phyloP scores from a whole-genome alignment of 2,113 vertebrate species.

The Dicaeum eximium region DNA sequence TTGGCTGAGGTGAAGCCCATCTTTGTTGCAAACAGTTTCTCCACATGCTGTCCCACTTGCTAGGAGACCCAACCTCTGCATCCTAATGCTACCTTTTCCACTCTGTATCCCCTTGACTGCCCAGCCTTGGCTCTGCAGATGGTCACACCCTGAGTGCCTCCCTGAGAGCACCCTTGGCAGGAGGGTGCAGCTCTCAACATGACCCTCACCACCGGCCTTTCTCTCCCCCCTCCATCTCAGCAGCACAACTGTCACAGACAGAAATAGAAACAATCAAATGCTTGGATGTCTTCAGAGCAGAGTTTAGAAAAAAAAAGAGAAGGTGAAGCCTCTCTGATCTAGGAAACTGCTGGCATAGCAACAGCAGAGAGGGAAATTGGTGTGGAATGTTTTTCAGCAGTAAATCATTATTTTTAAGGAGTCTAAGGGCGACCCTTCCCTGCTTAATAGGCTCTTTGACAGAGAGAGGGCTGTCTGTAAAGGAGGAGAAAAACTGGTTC shows the following conservation, averaged over 20 bases:
- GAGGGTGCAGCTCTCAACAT: accelerated
- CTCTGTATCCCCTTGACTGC: background rate
- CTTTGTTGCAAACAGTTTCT: background rate
- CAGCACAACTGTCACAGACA: background rate
- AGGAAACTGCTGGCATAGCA: background rate
- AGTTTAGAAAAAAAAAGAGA: background rate
- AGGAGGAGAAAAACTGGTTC: background rate
- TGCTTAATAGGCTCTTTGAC: background rate
- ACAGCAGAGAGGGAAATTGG: background rate
- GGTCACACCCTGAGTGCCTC: accelerated
- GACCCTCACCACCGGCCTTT: too few relatives aligned
- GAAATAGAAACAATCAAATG: background rate
- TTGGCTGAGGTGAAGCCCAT: background rate
- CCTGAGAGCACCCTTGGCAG: accelerated
- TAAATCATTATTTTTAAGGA: background rate
- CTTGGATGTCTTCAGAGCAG: background rate
- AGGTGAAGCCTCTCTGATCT: background rate
- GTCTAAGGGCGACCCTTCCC: background rate
- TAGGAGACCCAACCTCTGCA: background rate
- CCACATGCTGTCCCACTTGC: background rate
- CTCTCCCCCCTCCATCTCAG: background rate
- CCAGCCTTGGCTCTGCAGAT: background rate
- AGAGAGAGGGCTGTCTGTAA: background rate
- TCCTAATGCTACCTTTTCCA: background rate
- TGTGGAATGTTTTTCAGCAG: background rate